Evolutionary conservation across 1,140 invertebrate species (phyloP), one percentile per base, ranked within the genome.

Genomic region (Anthonomus grandis): DNA sequence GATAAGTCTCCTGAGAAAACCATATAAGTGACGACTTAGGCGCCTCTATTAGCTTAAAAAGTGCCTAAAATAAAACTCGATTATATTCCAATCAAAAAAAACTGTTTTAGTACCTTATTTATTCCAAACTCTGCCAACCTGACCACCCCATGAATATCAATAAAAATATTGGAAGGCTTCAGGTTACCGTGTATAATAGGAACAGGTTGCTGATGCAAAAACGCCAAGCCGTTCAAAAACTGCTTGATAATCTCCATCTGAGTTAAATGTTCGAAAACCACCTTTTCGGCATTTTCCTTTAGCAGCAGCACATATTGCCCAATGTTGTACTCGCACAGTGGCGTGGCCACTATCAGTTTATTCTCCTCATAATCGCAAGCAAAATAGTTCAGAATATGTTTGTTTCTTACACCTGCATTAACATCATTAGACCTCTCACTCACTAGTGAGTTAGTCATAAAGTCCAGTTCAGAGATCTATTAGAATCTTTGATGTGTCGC

Each of bases 111-210:
- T 51, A 75, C 72, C 59, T 70, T 68, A 48, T 69, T 62, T 21
- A 75, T 63, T 24, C 74, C 74, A 58, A 75, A 75, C 50, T 75
- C 74, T 10, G 70, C 70, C 19, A 75, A 50, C 49, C 66, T 62
- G 12, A 75, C 57, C n/a, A 59, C 60, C 15, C 72, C 71, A 31
- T 64, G 57, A 18, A 66, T 51, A 57, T 74, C 69, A 1, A 75
- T 59, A 12, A 75, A 64, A 31, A 75, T 64, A 59, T 75, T 75
- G 2, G 69, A 67, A 18, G 73, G 74, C 60, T 75, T 75, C 13
- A 75, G 57, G 55, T 75, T 75, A 2, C 74, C 74, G 52, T 75
- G 74, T 25, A 75, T 61, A 22, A 75, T 70, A 13, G 73, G 70
- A 23, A 60, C 49, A 5, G 48, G 42, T 3, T 58, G 48, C 24